A percentile compares a stretch with the other conserved stretches of the same genome.
Evolutionary conservation across 2,888 invertebrate species (phyloP).

Genomic region (Hymenopus coronatus): DNA sequence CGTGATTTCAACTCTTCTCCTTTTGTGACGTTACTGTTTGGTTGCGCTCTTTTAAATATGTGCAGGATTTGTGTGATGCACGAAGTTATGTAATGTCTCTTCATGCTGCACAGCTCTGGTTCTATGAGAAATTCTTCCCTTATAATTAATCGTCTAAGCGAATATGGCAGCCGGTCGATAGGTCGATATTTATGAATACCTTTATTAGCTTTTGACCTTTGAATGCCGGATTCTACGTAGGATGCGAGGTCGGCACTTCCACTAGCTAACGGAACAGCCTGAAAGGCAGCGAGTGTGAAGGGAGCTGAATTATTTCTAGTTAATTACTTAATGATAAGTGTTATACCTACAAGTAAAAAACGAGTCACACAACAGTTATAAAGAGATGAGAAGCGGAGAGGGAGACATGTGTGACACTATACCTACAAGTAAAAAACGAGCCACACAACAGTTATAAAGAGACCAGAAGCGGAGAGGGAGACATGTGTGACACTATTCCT

Average conservation of each 20-base stretch:
- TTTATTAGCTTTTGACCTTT: not conserved
- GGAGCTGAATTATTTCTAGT: not conserved
- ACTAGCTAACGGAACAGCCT: not conserved
- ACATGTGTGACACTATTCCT: too few species aligned
- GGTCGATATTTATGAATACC: not conserved
- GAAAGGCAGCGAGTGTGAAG: not conserved
- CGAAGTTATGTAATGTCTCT: not conserved
- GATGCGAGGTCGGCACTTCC: not conserved
- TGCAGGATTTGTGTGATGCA: too few species aligned
- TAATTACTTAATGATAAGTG: not conserved
- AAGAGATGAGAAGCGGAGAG: too few species aligned
- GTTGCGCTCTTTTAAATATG: too few species aligned
- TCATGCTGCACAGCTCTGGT: not conserved
- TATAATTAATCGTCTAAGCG: not conserved
- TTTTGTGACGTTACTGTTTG: too few species aligned
- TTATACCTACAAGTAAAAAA: too few species aligned
- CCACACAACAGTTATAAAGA: too few species aligned
- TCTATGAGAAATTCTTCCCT: not conserved
- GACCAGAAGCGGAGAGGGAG: too few species aligned
- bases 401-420: too few species aligned
- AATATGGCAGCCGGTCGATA: not conserved
- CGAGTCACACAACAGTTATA: too few species aligned
- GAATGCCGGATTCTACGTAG: not conserved
- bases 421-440: too few species aligned
- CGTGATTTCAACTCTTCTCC: too few species aligned